These are phyloP conservation scores for Anoplolepis gracilipes DNA, from an alignment of 1,140 invertebrate genomes.

Conservation along the genomic window DNA sequence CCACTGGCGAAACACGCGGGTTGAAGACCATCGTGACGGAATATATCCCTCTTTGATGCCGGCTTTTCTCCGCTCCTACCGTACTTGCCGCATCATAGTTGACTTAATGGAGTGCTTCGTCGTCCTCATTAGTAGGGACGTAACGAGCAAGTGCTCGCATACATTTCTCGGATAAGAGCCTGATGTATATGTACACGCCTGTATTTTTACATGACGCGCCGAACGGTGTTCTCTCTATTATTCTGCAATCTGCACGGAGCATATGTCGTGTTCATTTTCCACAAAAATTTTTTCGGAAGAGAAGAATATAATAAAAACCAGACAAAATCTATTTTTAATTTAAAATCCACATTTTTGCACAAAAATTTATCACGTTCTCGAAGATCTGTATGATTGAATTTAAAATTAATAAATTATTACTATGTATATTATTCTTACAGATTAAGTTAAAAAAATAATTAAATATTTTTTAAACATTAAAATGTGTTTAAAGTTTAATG, in stretches of 20 bases:
- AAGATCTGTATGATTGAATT: background rate
- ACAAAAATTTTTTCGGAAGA: background rate
- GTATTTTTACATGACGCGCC: constrained; percentile 10
- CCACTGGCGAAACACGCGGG: background rate
- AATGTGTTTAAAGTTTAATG: background rate
- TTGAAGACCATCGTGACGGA: background rate
- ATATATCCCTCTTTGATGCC: constrained; percentile 62
- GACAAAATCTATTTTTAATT: background rate
- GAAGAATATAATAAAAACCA: background rate
- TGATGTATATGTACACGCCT: background rate
- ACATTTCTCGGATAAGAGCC: constrained; percentile 62
- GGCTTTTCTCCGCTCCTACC: constrained; percentile 56
- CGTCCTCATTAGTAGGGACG: constrained; percentile 73
- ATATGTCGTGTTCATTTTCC: background rate
- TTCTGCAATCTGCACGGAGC: background rate
- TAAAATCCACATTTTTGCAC: background rate
- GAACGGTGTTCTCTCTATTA: background rate
- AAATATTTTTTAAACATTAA: background rate
- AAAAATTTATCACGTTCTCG: background rate
- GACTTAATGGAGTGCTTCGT: constrained; percentile 77
- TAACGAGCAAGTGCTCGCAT: constrained; percentile 72
- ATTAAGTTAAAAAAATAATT: too few species aligned
- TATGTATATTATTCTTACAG: background rate
- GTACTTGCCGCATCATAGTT: constrained; percentile 71
- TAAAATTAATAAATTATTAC: background rate